Evolutionary conservation across 2,797 vertebrate species (phyloP), one percentile per base, ranked within the genome.

Genomic region (Pelochelys cantorii): DNA sequence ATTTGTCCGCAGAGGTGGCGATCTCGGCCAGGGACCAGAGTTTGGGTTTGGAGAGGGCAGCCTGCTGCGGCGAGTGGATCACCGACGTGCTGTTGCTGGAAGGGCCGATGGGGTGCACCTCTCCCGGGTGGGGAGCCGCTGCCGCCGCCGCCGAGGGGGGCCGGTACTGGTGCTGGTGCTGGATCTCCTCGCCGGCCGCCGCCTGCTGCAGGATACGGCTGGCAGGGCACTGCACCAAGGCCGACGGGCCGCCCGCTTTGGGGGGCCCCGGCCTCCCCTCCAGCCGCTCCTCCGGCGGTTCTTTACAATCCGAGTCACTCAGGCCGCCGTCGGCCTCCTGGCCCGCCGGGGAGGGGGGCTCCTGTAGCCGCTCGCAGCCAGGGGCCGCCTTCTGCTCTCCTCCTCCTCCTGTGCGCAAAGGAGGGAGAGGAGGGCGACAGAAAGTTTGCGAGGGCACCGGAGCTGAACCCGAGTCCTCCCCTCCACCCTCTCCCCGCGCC

Each of bases 11-110:
- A 55, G 99, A 99, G 93, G 99, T 99, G 97, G 99, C 99, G 97
- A 99, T 99, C 98, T 99, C 99, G 52, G 99, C 99, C 81, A 99
- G 97, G 54, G 99, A 99, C 99, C 99, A 99, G 60, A 99, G 98
- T 98, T 99, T 99, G 95, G 99, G 99, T 97, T 99, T 99, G 85
- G 99, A 98, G 31, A 98, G 97, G 81, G 98, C 98, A 9, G 98
- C 98, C 13, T 95, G 97, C n/a, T 97, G 97, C 34, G 99, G 98
- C 37, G 99, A 99, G 95, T 99, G 99, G 96, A 99, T 99, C 88
- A 99, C 99, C 53, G 99, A 99, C 93, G 99, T 98, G 96, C 98
- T 98, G 95, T 98, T 98, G 97, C 98, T 98, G 92, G 97, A 96
- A 1, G 98, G 94, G 62, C 91, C 71, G 87, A 86, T 25, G 56